Evolutionary conservation across 2,888 invertebrate genomes (phyloP).

Genomic region (Byasa hedistus): DNA sequence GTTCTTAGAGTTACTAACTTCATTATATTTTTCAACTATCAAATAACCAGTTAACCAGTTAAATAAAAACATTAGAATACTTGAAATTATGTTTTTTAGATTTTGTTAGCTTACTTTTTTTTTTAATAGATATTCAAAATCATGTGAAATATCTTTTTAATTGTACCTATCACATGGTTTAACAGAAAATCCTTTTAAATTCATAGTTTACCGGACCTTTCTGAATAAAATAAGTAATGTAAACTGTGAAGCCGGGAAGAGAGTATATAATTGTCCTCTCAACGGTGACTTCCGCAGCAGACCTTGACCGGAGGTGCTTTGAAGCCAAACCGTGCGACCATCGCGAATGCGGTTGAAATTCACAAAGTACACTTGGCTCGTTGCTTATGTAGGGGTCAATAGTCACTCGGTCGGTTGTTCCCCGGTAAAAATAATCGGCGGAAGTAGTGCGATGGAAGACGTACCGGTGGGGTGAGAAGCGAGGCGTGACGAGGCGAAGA

Average conservation of each 20-base stretch:
- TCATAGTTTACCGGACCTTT: background rate
- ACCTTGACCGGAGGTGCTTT: conserved; percentile 9
- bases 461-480: conserved; percentile 63
- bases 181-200: background rate
- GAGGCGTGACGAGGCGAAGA: conserved; percentile 53
- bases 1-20: too few species aligned
- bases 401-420: conserved; percentile 62
- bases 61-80: too few species aligned
- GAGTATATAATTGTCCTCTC: conserved; percentile 5
- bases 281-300: conserved; percentile 7
- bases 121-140: too few species aligned
- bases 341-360: conserved; percentile 26
- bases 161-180: background rate
- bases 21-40: too few species aligned
- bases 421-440: conserved; percentile 58
- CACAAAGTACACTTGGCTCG: conserved; percentile 12
- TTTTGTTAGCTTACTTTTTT: too few species aligned
- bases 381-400: conserved; percentile 41
- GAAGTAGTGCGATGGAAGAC: conserved; percentile 54
- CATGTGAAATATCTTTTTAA: background rate
- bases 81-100: too few species aligned
- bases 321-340: conserved; percentile 9
- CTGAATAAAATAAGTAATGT: background rate
- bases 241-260: background rate
- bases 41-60: too few species aligned